phyloP scores from a whole-genome alignment of 2,888 invertebrate genomes.

The Macrosoma leucophasiata region DNA sequence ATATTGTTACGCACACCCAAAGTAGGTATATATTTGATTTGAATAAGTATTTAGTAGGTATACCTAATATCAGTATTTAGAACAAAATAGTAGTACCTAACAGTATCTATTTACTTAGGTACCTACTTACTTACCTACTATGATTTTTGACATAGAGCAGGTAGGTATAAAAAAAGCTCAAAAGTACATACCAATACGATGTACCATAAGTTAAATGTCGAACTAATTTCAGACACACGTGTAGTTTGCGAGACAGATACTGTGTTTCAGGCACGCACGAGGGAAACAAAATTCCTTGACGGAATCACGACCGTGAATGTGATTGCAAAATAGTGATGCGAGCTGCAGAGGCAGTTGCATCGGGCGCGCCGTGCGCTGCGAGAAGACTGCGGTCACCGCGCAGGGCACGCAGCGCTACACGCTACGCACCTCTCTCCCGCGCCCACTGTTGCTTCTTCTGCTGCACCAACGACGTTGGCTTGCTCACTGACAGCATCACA shows the following conservation, averaged over 20 bases:
- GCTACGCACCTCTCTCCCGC: constrained; percentile 88
- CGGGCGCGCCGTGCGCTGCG: too few relatives aligned
- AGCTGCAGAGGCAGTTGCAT: constrained; percentile 30
- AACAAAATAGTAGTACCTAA: background rate
- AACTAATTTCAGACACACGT: too few relatives aligned
- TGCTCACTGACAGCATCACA: constrained; percentile 72
- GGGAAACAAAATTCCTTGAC: too few relatives aligned
- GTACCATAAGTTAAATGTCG: too few relatives aligned
- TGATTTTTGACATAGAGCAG: too few relatives aligned
- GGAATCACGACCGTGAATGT: constrained; percentile 42
- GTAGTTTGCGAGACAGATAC: constrained; percentile 14
- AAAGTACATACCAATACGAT: constrained; percentile 19
- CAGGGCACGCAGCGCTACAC: too few relatives aligned
- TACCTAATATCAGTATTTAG: background rate
- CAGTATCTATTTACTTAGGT: background rate
- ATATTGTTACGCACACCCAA: too few relatives aligned
- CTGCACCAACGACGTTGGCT: constrained; percentile 82
- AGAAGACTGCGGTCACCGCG: too few relatives aligned
- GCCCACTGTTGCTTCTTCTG: constrained; percentile 96
- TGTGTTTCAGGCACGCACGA: too few relatives aligned
- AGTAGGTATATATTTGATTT: too few relatives aligned
- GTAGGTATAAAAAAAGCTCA: constrained; percentile 3
- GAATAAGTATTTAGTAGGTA: constrained; percentile 14
- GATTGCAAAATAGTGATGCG: constrained; percentile 38
- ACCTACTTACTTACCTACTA: background rate